Evolutionary conservation across 2,888 invertebrate species (phyloP), one percentile per base, ranked within the genome.

Genomic region (Acanthosepion esculentum): DNA sequence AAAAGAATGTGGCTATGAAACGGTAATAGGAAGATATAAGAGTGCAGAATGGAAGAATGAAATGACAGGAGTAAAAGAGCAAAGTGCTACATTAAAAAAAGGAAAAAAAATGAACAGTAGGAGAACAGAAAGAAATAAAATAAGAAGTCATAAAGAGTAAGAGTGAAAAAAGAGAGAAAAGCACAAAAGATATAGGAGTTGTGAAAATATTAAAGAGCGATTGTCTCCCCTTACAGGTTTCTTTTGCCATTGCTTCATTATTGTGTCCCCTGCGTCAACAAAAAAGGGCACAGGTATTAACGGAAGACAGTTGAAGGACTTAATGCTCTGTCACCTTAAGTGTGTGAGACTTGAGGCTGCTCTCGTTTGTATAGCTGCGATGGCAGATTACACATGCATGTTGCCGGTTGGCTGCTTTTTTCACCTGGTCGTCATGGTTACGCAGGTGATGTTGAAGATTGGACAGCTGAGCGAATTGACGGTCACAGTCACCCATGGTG

Each of bases 381-480:
- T 99, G 99, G 98, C 99, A 99, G 96, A 99, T 99, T 97, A 98
- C 99, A 98, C 99, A 99, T 97, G 99, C 99, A 98, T 99, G 99
- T 94, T 99, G 99, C 95, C 99, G 98, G 23, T 96, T 95, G 53
- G 96, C 95, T 93, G 96, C 96, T 98, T 99, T 99, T 97, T 99
- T 99, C 96, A 99, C 98, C 97, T 99, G 99, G 95, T 99, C 99
- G 97, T 99, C 99, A 98, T 99, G 99, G 98, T 99, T 99, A 96
- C 99, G 98, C 96, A 99, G 98, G 97, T 99, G 99, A 97, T 99
- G 99, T 97, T 99, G 99, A 26, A 99, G 98, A 98, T 99, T 99
- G 95, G 99, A 99, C 96, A 99, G 98, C 98, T 99, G 99, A 97
- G 99, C 99, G 98, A 99, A 99, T 96, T 99, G 99, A 96, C 99